Evolutionary conservation across 1,140 invertebrate species (phyloP), one percentile per base, ranked within the genome.

Genomic region (Drosophila parvula): DNA sequence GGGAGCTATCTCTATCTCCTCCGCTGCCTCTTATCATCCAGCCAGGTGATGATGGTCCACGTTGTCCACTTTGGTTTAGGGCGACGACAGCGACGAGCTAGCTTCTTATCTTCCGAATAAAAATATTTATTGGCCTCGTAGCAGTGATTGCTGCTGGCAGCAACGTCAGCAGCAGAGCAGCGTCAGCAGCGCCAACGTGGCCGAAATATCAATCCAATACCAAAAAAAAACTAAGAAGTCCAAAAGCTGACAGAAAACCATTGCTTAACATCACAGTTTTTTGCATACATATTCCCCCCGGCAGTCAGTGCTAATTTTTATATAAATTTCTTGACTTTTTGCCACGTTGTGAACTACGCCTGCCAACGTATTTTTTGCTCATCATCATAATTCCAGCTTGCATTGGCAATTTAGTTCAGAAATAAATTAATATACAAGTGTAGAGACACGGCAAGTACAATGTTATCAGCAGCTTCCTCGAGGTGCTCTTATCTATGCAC

Each of bases 151-250:
- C 59, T 73, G 64, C 45, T 55, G 51, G 34, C 18, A 55, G 51
- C 83, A 76, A 89, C 83, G 84, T 88, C 83, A 89, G 83, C 81
- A 86, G 40, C 50, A 44, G 40, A 68, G 50, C 45, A 36, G 65
- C 51, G 51, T 50, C 69, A 70, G 61, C 68, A 63, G 28, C 61
- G 81, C 64, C 79, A 89, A 79, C 84, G 83, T 88, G 83, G 83
- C 82, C 76, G 43, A 71, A 68, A 78, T 78, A 51, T 55, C 28
- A 51, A 48, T 28, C 27, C 2, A 48, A 27, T 8, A 48, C n/a
- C 8, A 44, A 11, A 1, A 56, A 22, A 45, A 57, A 10, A 10
- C 62, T 27, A 51, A 51, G n/a, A 50, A 11, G 18, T 36, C 45
- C 45, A 62, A 78, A 59, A 57, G 36, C 38, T 43, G 50, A 40